Evolutionary conservation across 2,888 invertebrate genomes (phyloP), one percentile per base, ranked within the genome.

Genomic region (Cerastis leucographa): DNA sequence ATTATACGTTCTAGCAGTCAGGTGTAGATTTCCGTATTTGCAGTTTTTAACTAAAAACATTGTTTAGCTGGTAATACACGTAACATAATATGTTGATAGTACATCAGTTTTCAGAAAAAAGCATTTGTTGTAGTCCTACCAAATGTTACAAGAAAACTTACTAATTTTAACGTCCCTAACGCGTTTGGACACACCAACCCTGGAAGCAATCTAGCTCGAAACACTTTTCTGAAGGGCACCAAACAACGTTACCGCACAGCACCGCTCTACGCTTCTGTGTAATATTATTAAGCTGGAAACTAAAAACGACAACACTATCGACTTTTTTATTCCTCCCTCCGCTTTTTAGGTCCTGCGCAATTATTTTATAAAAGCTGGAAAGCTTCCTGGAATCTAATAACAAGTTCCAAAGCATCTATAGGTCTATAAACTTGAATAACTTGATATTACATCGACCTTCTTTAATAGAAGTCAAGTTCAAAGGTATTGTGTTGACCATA

Each of bases 391-490:
- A 29, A 25, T 7, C 29, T 51, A 11, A 3, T 46, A 65, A 42
- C 44, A 46, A 46, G 51, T 46, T 61, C 12, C 35, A 56, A 44
- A 66, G 35, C 54, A 42, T 25, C 9, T 49, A 61, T 35, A 64
- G 69, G 25, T 67, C 59, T 25, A 71, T 44, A 17, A 69, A 25
- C 49, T 70, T 17, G 25, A 12, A 51, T 61, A 70, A 66, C 69
- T 77, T 35, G 51, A 71, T 62, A 70, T 76, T 81, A 35, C 35
- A 54, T 40, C 65, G 85, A n/a, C 78, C 78, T 85, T 82, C 51
- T 35, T n/a, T 12, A 35, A 70, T 61, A 66, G 68, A 78, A 85
- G 84, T 85, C 83, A 84, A 83, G 84, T 79, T 85, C 79, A 79
- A 82, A 78, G 59, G 46, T 71, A 64, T 51, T 66, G 44, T 61